Evolutionary conservation across 2,888 invertebrate species (phyloP).

Genomic region (Andrena bucephala): DNA sequence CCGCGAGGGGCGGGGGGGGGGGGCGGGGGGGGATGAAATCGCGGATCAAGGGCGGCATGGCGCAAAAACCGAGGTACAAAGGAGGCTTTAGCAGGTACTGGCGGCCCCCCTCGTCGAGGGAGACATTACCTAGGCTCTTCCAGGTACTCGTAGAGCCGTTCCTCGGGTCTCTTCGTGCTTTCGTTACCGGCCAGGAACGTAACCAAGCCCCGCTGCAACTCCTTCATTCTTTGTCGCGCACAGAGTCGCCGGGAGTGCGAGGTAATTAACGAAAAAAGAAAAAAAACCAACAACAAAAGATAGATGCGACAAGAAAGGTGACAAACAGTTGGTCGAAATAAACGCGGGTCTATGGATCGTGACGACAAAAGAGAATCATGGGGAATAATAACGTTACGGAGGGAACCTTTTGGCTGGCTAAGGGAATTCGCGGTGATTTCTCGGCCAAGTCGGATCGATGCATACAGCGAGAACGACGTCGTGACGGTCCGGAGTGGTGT

Average conservation of each 20-base stretch:
- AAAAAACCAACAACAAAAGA: conserved; percentile 15
- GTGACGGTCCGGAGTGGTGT: background rate
- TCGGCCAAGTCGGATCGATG: too few species aligned
- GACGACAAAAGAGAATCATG: too few species aligned
- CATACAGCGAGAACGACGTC: background rate
- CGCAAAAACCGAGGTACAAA: conserved; percentile 11
- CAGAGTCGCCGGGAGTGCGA: conserved; percentile 52
- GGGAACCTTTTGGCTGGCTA: too few species aligned
- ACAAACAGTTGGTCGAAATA: conserved; percentile 17
- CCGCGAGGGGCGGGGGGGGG: background rate
- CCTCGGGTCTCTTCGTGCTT: conserved; percentile 76
- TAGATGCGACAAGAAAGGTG: conserved; percentile 56
- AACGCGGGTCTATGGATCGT: background rate
- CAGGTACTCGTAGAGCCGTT: conserved; percentile 78
- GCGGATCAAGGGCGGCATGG: background rate
- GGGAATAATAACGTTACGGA: too few species aligned
- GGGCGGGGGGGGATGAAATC: background rate
- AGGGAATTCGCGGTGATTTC: too few species aligned
- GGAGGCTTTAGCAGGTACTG: conserved; percentile 40
- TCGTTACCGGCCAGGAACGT: conserved; percentile 78
- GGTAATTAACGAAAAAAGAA: conserved; percentile 63
- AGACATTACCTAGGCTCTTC: conserved; percentile 79
- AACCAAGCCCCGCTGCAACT: conserved; percentile 78
- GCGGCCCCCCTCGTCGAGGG: conserved; percentile 30
- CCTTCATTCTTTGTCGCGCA: conserved; percentile 77